phyloP scores from a whole-genome alignment of 2,113 vertebrate genomes.

The Nerophis lumbriciformis region DNA sequence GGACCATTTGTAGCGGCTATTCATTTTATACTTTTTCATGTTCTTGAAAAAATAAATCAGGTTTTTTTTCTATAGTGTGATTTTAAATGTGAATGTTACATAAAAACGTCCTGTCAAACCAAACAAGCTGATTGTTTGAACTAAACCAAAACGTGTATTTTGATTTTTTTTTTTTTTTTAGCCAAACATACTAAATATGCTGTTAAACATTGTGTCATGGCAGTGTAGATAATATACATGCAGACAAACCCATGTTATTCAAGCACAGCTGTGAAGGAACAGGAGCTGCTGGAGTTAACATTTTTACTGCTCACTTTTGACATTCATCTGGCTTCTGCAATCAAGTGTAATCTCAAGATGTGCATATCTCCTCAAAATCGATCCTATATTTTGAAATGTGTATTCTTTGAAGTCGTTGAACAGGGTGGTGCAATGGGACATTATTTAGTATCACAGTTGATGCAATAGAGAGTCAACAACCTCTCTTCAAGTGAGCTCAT shows the following conservation, averaged over 20 bases:
- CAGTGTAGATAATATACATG: constrained; percentile 20
- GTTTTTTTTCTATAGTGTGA: constrained; percentile 32
- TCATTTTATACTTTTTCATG: constrained; percentile 20
- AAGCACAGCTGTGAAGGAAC: constrained; percentile 16
- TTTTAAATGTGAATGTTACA: constrained; percentile 50
- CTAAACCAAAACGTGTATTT: constrained; percentile 49
- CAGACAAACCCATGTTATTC: neutral
- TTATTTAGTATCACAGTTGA: constrained; percentile 48
- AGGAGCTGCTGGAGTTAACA: constrained; percentile 6
- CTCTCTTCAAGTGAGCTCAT: constrained; percentile 11
- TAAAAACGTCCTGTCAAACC: constrained; percentile 43
- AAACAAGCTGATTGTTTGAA: constrained; percentile 31
- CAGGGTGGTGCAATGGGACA: constrained; percentile 13
- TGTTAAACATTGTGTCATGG: neutral
- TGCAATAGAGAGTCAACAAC: constrained; percentile 59
- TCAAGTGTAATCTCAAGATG: constrained; percentile 38
- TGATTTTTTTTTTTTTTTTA: constrained; percentile 22
- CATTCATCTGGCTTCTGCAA: constrained; percentile 40
- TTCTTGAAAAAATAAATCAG: constrained; percentile 1
- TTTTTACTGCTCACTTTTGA: constrained; percentile 9
- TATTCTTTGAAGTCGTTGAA: constrained; percentile 23
- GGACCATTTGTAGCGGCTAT: constrained; percentile 62
- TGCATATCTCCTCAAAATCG: neutral
- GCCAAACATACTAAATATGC: constrained; percentile 25
- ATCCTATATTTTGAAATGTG: constrained; percentile 25